Base-by-base conservation (phyloP, 2,797 vertebrate genomes). In the Esox masquinongy region DNA sequence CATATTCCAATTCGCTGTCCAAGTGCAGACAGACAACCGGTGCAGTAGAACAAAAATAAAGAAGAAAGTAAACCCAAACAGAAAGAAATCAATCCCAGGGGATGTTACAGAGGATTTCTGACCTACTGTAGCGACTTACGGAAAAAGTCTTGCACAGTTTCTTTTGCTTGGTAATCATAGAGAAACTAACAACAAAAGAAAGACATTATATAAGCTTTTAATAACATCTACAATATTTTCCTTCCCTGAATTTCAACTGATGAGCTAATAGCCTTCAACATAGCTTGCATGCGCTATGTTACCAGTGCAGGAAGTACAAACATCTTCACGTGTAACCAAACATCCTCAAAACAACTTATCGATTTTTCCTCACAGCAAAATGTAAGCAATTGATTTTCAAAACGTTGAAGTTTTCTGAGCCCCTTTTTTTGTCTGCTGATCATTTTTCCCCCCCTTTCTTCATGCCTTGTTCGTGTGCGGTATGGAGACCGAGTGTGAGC, bases 1-100 rank as follows among this genome's bases (percentile, higher is more conserved):
- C 80, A 80, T 76, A 70, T 72, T 80, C 66, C 76, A 3, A 59
- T 22, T n/a, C 53, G 8, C 53, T 29, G 63, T 31, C 24, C 11
- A 66, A 66, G 29, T 66, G 26, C 12, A 29, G 68, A 49, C 68
- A 51, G 43, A 24, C 12, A 69, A 43, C 39, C n/a, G 34, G 53
- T 59, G 53, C 53, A 22, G 53, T 31, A 50, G 5, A 15, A 5
- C 7, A 50, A 26, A 49, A 5, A 66, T 31, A 70, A 51, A 51
- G 12, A 16, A 50, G 24, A 26, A 70, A 50, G 26, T 49, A 29
- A 24, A 39, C 2, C 19, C 5, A 49, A 9, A 49, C 22, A 22
- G 43, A 12, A 15, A n/a, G n/a, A 24, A 14, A 8, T 29, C 16
- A 36, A 67, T 6, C 5, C 9, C 24, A n/a, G n/a, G 34, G 39